Evolutionary conservation across 2,113 vertebrate genomes (phyloP), one percentile per base, ranked within the genome.

Genomic region (Donacobius atricapilla): DNA sequence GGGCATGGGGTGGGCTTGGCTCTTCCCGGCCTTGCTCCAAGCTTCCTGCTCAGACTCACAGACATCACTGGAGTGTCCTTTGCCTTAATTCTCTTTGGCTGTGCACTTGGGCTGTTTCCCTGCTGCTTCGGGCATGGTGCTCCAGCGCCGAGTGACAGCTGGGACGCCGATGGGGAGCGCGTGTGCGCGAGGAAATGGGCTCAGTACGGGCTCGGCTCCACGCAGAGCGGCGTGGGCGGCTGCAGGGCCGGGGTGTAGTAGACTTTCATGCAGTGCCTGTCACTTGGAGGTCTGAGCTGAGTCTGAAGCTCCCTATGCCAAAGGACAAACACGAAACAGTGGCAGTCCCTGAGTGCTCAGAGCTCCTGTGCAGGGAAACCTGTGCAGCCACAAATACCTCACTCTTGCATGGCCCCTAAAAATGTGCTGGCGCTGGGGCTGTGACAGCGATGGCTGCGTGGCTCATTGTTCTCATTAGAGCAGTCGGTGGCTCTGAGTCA

Each of bases 401-500:
- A 25, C n/a, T 89, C 44, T 78, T 6, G 1, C 12, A 37, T 2
- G 0, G 63, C 58, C 21, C 33, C 50, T 79, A 18, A 76, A 75
- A 94, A 79, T 56, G 56, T 19, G 83, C 81, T 80, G 64, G 72
- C 0, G 1, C 75, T n/a, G 84, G 51, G 68, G 58, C 89, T 70
- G 75, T 93, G 87, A 81, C 91, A 90, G 90, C 14, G 27, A 37
- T 37, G 78, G 76, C 77, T 94, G 81, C 6, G 4, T 11, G 61
- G 71, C 72, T 95, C 78, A 80, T 94, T 96, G 95, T 94, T 96
- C 92, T 94, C 75, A 7, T 80, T 50, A 73, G 77, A 94, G 85
- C 85, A 51, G 22, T 48, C 3, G 4, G 70, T 78, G 93, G 22
- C 91, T 95, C 88, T 96, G 94, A 91, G 73, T 97, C 96, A 97